phyloP scores from a whole-genome alignment of 2,113 vertebrate species.

The Rattus rattus region DNA sequence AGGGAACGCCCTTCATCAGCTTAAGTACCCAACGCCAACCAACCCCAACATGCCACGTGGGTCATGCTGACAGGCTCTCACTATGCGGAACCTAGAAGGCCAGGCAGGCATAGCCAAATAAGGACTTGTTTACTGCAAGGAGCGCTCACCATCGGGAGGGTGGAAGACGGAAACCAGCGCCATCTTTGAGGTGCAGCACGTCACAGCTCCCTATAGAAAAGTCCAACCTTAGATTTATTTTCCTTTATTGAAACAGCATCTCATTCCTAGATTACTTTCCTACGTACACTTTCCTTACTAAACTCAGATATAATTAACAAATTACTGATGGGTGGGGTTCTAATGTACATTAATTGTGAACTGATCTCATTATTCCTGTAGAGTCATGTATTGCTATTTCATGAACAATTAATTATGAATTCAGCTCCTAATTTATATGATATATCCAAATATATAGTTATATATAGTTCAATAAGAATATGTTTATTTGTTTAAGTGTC shows the following conservation, averaged over 20 bases:
- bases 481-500: not conserved
- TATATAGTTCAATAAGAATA: not conserved
- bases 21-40: too few species aligned
- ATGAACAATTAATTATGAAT: not conserved
- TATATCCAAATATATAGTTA: too few species aligned
- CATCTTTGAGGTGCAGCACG: too few species aligned
- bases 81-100: too few species aligned
- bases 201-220: too few species aligned
- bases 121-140: too few species aligned
- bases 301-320: not conserved
- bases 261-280: not conserved
- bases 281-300: not conserved
- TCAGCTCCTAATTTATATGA: not conserved
- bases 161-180: too few species aligned
- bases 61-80: too few species aligned
- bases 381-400: not conserved
- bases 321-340: not conserved
- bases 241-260: not conserved
- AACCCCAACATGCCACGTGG: too few species aligned
- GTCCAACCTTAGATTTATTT: not conserved
- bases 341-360: slow-evolving; percentile 3
- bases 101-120: too few species aligned
- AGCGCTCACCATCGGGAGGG: too few species aligned
- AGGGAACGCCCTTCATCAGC: too few species aligned
- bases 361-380: not conserved